Evolutionary conservation across 2,113 vertebrate species (phyloP).

Genomic region (Elephas maximus): DNA sequence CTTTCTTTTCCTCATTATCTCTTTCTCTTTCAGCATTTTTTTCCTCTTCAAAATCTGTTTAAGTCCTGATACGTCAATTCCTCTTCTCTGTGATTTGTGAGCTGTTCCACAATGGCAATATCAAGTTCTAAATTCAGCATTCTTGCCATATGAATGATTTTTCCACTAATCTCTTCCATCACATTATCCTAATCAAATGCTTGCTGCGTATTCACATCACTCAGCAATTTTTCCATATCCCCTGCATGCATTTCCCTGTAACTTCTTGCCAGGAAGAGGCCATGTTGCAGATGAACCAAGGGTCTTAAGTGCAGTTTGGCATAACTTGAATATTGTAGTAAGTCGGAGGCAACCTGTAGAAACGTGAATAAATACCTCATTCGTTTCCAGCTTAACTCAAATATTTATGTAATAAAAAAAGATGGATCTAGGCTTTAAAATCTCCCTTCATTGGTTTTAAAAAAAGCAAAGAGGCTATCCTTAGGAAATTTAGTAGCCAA

Average conservation of each 20-base stretch:
- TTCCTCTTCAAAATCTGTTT: not conserved
- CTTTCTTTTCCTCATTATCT: not conserved
- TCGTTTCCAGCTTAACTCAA: not conserved
- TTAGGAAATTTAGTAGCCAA: not conserved
- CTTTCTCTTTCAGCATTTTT: not conserved
- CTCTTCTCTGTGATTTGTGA: not conserved
- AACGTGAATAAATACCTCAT: not conserved
- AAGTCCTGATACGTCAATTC: not conserved
- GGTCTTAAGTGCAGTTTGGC: not conserved
- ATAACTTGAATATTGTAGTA: not conserved
- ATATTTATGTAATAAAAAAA: not conserved
- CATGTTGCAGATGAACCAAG: not conserved
- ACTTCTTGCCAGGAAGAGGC: not conserved
- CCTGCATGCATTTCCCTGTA: not conserved
- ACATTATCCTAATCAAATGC: not conserved
- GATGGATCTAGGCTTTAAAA: conserved; percentile 18
- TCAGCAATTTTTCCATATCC: not conserved
- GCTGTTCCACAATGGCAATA: not conserved
- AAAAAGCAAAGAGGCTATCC: not conserved
- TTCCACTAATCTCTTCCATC: not conserved
- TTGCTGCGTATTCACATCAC: not conserved
- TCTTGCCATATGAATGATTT: not conserved
- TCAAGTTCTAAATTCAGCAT: not conserved
- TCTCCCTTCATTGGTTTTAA: not conserved
- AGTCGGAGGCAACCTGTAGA: not conserved